Base-by-base conservation (phyloP, 2,113 vertebrate species). In the Sciurus niger region DNA sequence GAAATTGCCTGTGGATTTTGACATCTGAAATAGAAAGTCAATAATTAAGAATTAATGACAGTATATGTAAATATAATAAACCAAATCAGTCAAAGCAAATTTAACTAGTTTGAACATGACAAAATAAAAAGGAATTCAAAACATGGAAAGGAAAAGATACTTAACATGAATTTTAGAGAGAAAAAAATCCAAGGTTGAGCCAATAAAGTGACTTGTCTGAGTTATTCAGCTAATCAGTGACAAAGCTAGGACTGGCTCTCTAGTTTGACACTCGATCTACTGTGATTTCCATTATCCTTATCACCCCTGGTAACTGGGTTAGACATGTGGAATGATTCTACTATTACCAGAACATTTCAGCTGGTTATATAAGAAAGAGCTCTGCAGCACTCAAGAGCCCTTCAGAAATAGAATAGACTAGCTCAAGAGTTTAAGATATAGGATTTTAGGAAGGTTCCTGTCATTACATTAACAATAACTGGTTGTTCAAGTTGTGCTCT, bases 1-100 rank as follows among this genome's bases (percentile, higher is more conserved):
- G 97, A 99, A 99, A 98, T 99, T 99, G 96, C 99, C 99, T 53
- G 99, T 99, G 74, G 99, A 99, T 98, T 99, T 99, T 94, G 99
- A 99, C 99, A 99, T 99, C 99, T 99, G 97, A 96, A 97, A 98
- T 43, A 97, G 0, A 97, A 53, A 95, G 46, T 20, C 74, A 93
- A n/a, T 53, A 16, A 76, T 72, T 0, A 93, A 24, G 24, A n/a
- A 88, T 89, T 87, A 92, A 30, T 60, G 94, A 85, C 22, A 82
- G 40, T 32, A 76, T 53, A 87, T 58, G 30, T n/a, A 82, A 91
- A 37, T 78, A 80, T 86, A 84, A 67, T 16, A 89, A 92, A 84
- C 4, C 12, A 79, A 24, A 79, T 73, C 25, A 65, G 55, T 7
- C 51, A 91, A 74, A 51, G 76, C 22, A 92, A 93, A 65, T 74